Percentiles rank a stretch among this genome's conserved stretches.
Evolutionary conservation across 2,797 vertebrate species (phyloP).

Genomic region (Morus bassanus): DNA sequence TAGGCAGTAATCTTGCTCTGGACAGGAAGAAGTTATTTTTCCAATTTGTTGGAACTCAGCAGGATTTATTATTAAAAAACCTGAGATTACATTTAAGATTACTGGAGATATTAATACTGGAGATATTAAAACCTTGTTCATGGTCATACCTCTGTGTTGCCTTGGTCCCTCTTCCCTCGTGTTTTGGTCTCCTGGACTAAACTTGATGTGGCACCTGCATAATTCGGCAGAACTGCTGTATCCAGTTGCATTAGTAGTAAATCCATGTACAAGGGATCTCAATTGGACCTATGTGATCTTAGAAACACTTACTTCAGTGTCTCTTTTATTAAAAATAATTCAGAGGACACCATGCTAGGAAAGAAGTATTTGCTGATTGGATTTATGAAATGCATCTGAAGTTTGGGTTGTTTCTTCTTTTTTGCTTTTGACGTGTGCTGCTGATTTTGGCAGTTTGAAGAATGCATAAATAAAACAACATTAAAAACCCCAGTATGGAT

Average conservation of each 20-base stretch:
- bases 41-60: not conserved
- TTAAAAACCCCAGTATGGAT: not conserved
- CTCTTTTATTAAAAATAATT: not conserved
- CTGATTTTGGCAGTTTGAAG: not conserved
- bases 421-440: not conserved
- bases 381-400: not conserved
- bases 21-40: not conserved
- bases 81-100: not conserved
- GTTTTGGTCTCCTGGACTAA: not conserved
- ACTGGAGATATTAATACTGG: not conserved
- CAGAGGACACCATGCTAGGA: not conserved
- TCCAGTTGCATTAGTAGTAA: not conserved
- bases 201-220: not conserved
- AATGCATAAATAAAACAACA: not conserved
- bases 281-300: not conserved
- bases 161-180: not conserved
- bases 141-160: not conserved
- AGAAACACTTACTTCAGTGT: not conserved
- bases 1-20: not conserved
- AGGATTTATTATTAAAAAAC: not conserved
- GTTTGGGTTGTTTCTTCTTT: not conserved
- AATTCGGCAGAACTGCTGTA: not conserved
- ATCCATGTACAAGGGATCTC: not conserved
- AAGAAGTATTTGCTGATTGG: not conserved
- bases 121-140: not conserved